phyloP scores from a whole-genome alignment of 2,888 invertebrate species.

The Hypsopygia costalis region DNA sequence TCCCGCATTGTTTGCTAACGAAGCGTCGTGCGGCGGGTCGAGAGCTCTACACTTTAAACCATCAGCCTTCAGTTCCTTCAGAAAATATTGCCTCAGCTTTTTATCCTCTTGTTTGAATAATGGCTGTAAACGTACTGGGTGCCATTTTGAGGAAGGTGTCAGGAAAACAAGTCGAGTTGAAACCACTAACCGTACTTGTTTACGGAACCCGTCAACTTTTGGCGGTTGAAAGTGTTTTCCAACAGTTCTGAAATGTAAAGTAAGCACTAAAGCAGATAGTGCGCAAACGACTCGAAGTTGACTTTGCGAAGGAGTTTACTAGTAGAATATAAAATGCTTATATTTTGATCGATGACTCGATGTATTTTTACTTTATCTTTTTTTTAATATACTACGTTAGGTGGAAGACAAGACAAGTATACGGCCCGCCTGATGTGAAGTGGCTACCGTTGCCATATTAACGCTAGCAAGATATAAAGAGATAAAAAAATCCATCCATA shows the following conservation, averaged over 20 bases:
- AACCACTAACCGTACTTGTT: conserved; percentile 76
- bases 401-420: too few species aligned
- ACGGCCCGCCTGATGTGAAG: too few species aligned
- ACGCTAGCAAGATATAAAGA: too few species aligned
- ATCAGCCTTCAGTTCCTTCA: conserved; percentile 71
- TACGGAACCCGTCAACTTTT: conserved; percentile 73
- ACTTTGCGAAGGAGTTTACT: conserved; percentile 21
- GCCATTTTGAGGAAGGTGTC: conserved; percentile 75
- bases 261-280: conserved; percentile 63
- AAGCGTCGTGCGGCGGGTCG: conserved; percentile 57
- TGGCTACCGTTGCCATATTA: too few species aligned
- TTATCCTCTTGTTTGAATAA: conserved; percentile 80
- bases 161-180: conserved; percentile 64
- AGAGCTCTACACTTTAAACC: conserved; percentile 78
- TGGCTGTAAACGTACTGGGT: conserved; percentile 73
- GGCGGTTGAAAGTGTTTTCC: conserved; percentile 66
- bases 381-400: too few species aligned
- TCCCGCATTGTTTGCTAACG: conserved; percentile 75
- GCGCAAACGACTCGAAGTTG: conserved; percentile 40
- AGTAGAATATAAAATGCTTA: conserved; percentile 7
- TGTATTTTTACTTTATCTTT: too few species aligned
- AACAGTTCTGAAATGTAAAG: conserved; percentile 71
- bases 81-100: conserved; percentile 78
- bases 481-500: too few species aligned
- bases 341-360: not conserved